phyloP scores from a whole-genome alignment of 2,113 vertebrate species.

The Panthera leo region DNA sequence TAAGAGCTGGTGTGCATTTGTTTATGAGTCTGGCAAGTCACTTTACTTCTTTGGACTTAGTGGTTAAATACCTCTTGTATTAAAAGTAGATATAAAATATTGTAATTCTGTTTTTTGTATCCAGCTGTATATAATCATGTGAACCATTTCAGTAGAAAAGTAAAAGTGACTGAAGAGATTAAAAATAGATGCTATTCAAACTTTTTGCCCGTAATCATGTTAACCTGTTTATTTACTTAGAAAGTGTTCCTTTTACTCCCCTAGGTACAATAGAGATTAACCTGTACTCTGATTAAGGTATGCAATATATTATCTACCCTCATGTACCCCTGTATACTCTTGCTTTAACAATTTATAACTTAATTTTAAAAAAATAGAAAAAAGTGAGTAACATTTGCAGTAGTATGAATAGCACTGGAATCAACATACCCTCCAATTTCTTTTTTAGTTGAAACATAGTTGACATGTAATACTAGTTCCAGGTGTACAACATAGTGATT shows the following conservation, averaged over 20 bases:
- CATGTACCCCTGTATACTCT: neutral
- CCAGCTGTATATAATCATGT: neutral
- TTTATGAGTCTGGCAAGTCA: neutral
- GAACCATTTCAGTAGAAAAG: neutral
- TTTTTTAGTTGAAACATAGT: neutral
- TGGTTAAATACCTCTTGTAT: neutral
- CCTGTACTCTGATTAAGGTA: neutral
- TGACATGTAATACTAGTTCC: neutral
- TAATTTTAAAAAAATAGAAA: neutral
- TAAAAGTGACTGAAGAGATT: neutral
- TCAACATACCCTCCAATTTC: neutral
- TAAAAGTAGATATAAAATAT: neutral
- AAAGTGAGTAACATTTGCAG: neutral
- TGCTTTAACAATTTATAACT: neutral
- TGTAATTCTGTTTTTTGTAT: neutral
- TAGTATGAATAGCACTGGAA: neutral
- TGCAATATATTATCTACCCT: neutral
- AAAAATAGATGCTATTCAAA: neutral
- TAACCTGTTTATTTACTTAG: neutral
- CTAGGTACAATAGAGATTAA: neutral
- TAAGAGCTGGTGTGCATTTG: neutral
- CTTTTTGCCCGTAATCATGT: neutral
- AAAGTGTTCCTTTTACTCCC: neutral
- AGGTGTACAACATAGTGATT: neutral
- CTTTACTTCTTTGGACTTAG: neutral